These are phyloP conservation scores for Heliconius hewitsoni DNA, from an alignment of 1,140 invertebrate species.

Conservation along the genomic window DNA sequence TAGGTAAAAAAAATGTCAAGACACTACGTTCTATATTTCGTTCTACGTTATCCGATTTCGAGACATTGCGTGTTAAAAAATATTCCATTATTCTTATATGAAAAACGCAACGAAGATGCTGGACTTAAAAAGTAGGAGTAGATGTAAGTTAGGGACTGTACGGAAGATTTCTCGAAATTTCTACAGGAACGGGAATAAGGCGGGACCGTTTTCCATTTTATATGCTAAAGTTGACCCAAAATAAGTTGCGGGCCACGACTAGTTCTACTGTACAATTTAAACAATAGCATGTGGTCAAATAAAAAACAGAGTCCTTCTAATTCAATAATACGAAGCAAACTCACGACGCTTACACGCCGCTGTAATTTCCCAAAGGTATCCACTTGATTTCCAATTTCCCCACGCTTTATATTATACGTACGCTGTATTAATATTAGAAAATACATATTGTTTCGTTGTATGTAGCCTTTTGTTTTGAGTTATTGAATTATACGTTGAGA, in stretches of 20 bases:
- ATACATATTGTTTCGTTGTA: neutral
- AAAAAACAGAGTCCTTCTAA: neutral
- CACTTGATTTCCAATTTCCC: conserved; percentile 5
- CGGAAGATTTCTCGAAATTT: too few relatives aligned
- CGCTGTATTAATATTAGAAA: conserved; percentile 1
- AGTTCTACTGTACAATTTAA: too few relatives aligned
- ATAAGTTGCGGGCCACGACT: too few relatives aligned
- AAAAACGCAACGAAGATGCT: neutral
- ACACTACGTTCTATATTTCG: neutral
- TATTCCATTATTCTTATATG: too few relatives aligned
- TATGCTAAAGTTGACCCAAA: too few relatives aligned
- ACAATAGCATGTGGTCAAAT: neutral
- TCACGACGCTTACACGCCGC: conserved; percentile 1
- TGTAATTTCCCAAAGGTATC: conserved; percentile 6
- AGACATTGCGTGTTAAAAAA: neutral
- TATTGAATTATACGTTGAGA: neutral
- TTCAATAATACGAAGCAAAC: conserved; percentile 2
- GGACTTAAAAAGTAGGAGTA: too few relatives aligned
- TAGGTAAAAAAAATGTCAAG: neutral
- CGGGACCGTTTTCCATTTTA: too few relatives aligned
- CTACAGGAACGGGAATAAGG: too few relatives aligned
- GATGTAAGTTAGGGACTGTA: too few relatives aligned
- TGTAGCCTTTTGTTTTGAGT: neutral
- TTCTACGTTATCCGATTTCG: too few relatives aligned
- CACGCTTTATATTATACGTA: neutral